phyloP scores from a whole-genome alignment of 2,888 invertebrate genomes.

The Oligia fasciuncula region DNA sequence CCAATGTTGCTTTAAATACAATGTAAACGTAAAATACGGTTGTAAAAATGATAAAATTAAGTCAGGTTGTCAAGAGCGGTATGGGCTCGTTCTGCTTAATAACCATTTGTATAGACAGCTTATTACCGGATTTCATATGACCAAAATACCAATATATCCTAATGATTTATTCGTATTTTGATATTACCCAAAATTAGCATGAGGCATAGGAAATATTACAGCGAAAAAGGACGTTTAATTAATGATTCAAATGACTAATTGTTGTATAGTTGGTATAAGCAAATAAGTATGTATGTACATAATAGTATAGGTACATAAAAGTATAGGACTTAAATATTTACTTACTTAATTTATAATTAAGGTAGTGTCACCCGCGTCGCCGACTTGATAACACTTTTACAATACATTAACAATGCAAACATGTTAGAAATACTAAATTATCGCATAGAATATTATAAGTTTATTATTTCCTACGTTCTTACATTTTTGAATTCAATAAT shows the following conservation, averaged over 20 bases:
- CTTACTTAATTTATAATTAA: not conserved
- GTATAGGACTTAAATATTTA: not conserved
- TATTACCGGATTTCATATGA: not conserved
- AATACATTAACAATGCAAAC: not conserved
- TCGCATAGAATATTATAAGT: not conserved
- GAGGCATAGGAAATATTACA: not conserved
- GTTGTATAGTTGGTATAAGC: not conserved
- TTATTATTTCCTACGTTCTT: not conserved
- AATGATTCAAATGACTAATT: not conserved
- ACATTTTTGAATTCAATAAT: not conserved
- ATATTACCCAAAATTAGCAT: no score
- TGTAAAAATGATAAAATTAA: not conserved
- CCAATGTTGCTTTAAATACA: not conserved
- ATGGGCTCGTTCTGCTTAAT: not conserved
- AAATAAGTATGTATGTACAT: not conserved
- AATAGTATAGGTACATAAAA: not conserved
- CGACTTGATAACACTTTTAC: slow-evolving; percentile 4
- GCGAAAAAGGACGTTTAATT: no score
- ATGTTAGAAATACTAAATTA: slow-evolving; percentile 14
- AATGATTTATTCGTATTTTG: no score
- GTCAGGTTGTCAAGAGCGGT: not conserved
- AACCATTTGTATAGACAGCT: not conserved
- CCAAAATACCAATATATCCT: no score
- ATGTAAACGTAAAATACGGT: not conserved
- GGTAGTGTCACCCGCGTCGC: not conserved